These are phyloP conservation scores for Urosaurus nigricauda DNA, from an alignment of 2,797 vertebrate species.

Conservation along the genomic window DNA sequence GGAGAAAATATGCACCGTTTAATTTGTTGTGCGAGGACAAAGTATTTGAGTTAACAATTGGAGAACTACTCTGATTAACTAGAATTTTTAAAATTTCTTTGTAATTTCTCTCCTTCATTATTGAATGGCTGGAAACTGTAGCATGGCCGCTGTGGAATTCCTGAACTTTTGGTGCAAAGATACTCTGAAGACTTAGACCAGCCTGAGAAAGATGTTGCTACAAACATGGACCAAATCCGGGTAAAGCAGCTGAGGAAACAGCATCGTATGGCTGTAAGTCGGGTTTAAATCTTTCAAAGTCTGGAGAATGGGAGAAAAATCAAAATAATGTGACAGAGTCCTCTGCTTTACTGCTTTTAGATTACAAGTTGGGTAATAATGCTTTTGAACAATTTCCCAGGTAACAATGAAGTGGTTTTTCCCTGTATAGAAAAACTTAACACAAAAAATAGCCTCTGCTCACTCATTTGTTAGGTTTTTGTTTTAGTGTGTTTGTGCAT, in stretches of 20 bases:
- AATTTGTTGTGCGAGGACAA: neutral
- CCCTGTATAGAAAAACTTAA: neutral
- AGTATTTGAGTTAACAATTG: neutral
- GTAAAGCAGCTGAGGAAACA: constrained; percentile 94
- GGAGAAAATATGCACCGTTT: neutral
- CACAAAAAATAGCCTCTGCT: neutral
- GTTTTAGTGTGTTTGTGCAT: no score
- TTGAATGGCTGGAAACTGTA: constrained; percentile 69
- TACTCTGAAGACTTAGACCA: constrained; percentile 93
- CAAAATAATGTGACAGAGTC: neutral
- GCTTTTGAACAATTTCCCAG: no score
- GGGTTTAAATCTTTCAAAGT: neutral
- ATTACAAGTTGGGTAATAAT: no score
- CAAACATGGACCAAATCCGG: constrained; percentile 91
- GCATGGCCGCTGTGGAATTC: constrained; percentile 97
- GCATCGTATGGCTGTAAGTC: constrained; percentile 97
- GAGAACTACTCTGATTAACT: neutral
- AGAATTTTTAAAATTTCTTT: neutral
- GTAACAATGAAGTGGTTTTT: neutral
- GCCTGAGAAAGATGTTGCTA: constrained; percentile 88
- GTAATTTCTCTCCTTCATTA: constrained; percentile 13
- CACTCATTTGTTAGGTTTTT: neutral
- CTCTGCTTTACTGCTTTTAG: neutral
- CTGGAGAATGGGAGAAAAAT: neutral
- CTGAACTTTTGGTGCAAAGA: constrained; percentile 91